A percentile compares a stretch with the other conserved stretches of the same genome.
phyloP scores from a whole-genome alignment of 2,888 invertebrate species.

The Trissonchulus latispiculum region DNA sequence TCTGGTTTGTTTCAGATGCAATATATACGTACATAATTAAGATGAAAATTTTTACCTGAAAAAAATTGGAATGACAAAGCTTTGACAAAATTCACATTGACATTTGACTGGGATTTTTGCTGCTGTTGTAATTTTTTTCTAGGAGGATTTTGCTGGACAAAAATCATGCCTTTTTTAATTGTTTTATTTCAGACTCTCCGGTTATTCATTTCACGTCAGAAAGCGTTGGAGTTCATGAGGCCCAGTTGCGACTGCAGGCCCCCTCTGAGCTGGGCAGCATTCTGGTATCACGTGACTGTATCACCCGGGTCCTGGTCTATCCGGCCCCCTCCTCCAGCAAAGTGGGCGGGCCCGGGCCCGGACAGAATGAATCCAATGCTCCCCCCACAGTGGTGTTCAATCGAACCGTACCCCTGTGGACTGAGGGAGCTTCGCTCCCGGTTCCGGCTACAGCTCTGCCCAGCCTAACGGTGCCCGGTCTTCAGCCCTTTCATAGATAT shows the following conservation, averaged over 20 bases:
- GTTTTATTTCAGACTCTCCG: too few species aligned
- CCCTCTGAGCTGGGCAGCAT: not conserved
- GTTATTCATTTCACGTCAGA: not conserved
- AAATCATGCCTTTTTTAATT: too few species aligned
- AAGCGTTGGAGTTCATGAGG: not conserved
- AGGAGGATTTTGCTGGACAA: too few species aligned
- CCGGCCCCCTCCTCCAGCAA: too few species aligned
- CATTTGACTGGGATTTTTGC: too few species aligned
- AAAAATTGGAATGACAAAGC: too few species aligned
- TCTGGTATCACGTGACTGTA: not conserved
- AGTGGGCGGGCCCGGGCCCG: too few species aligned
- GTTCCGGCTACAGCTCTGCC: not conserved
- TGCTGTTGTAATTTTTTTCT: too few species aligned
- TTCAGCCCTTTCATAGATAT: not conserved
- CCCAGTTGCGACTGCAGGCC: not conserved
- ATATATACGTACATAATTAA: too few species aligned
- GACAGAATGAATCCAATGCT: not conserved
- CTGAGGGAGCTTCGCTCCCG: not conserved
- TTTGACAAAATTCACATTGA: too few species aligned
- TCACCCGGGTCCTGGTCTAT: not conserved
- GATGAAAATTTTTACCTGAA: too few species aligned
- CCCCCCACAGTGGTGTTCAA: not conserved
- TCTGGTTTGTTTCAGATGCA: too few species aligned
- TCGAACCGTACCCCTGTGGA: not conserved
- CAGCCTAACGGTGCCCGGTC: not conserved